A percentile compares a stretch with the other conserved stretches of the same genome.
Conservation (phyloP, 2,113 vertebrate genomes). For the Labrus mixtus region DNA sequence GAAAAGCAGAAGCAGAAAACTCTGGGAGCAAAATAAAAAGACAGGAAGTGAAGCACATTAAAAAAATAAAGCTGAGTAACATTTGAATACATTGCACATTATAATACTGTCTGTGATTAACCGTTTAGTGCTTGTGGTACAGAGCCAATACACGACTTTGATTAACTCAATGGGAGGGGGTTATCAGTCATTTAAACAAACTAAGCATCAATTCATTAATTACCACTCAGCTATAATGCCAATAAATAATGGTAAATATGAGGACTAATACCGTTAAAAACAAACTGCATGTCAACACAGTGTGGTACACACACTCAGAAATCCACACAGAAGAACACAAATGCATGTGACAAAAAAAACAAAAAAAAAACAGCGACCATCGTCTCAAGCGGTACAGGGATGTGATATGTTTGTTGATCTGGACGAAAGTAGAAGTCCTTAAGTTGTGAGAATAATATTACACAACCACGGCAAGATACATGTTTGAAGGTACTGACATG, state of each 20-base stretch:
- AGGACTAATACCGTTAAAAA: slow-evolving; percentile 65
- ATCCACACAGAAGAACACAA: slow-evolving; percentile 34
- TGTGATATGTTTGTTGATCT: slow-evolving; percentile 14
- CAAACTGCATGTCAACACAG: slow-evolving; percentile 43
- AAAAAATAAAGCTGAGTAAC: slow-evolving; percentile 76
- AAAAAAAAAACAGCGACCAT: neutral
- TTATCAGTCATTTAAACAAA: slow-evolving; percentile 55
- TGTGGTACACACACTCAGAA: slow-evolving; percentile 9
- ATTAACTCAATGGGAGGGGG: slow-evolving; percentile 33
- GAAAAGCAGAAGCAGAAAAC: slow-evolving; percentile 23
- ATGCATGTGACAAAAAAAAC: neutral
- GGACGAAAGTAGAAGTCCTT: slow-evolving; percentile 24
- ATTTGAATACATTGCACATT: slow-evolving; percentile 78
- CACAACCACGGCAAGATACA: neutral
- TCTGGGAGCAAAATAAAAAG: neutral
- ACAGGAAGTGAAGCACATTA: neutral
- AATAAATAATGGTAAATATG: slow-evolving; percentile 76
- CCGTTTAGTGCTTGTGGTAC: slow-evolving; percentile 53
- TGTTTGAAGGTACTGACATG: slow-evolving; percentile 11
- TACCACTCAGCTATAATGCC: slow-evolving; percentile 63
- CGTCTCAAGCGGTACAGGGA: neutral
- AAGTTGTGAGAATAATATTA: neutral
- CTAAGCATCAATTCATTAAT: slow-evolving; percentile 31
- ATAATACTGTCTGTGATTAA: slow-evolving; percentile 76
- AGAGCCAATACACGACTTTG: slow-evolving; percentile 50